Base-by-base conservation (phyloP, 2,113 vertebrate species). In the Euleptes europaea region DNA sequence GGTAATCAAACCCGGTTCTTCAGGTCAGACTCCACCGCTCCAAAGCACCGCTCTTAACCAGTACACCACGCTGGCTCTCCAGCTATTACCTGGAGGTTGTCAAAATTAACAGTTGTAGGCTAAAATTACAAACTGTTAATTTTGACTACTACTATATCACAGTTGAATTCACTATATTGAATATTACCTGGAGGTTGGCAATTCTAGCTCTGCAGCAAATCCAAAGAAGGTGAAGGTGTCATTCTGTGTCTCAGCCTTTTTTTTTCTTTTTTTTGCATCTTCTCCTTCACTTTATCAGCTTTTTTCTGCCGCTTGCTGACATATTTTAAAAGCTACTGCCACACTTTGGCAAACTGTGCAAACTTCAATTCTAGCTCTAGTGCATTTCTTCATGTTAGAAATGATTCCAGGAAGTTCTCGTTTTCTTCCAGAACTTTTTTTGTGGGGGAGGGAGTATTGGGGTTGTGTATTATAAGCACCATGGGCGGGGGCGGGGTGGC, bases 291-390 rank as follows among this genome's bases (percentile, higher is more conserved):
- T 86, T 90, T 89, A 26, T 86, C n/a, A 90, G 81, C 77, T 40
- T 7, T 33, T 38, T 81, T 49, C 5, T 72, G 0, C 57, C 8
- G 86, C 57, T 75, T 31, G n/a, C 38, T 54, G 31, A 84, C 54
- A 60, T 82, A 9, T 38, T 85, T 72, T 54, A 78, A 66, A 84
- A 92, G 76, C 86, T 79, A 33, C 83, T 63, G 2, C 80, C 89
- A 42, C 49, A 78, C 83, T 13, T 69, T 82, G 38, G 44, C 80
- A 80, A 90, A 74, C 47, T 81, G 84, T 60, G 69, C 26, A 86
- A 87, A 82, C 70, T 80, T 84, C 49, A 75, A 15, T 8, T 8
- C 23, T 60, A 72, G 44, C 23, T 5, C 3, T 5, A 0, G 35
- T 66, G 78, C 19, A 54, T 85, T 63, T 35, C 42, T 84, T 17